Percentiles rank a stretch among this genome's conserved stretches.
Evolutionary conservation across 2,888 invertebrate genomes (phyloP).

Genomic region (Drosophila buzzatii): DNA sequence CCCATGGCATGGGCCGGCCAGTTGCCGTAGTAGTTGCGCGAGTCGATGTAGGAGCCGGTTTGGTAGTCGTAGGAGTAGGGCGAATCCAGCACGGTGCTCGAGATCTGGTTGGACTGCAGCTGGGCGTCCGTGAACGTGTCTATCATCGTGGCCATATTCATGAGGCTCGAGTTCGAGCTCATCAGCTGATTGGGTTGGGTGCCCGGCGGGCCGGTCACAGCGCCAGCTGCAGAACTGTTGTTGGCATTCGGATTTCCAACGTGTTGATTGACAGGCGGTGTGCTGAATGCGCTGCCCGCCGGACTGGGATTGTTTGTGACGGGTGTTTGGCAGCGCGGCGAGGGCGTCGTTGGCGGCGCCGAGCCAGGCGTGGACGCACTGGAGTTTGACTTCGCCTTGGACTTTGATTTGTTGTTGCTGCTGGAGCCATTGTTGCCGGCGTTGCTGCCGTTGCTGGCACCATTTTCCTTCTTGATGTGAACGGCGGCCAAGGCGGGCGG

Average conservation of each 20-base stretch:
- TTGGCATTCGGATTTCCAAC: conserved; percentile 55
- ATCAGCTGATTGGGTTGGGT: conserved; percentile 84
- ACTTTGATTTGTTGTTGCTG: conserved; percentile 73
- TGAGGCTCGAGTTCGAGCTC: conserved; percentile 86
- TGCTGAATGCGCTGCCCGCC: conserved; percentile 85
- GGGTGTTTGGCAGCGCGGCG: conserved; percentile 84
- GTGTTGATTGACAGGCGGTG: conserved; percentile 84
- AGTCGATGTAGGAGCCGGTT: conserved; percentile 87
- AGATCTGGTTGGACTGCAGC: conserved; percentile 93
- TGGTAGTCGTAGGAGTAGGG: conserved; percentile 89
- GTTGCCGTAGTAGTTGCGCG: conserved; percentile 88
- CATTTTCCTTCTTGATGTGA: conserved; percentile 68
- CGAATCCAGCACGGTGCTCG: conserved; percentile 92
- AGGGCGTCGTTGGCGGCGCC: conserved; percentile 84
- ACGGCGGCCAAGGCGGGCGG: conserved; percentile 56
- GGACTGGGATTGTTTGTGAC: conserved; percentile 87
- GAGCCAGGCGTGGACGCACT: conserved; percentile 77
- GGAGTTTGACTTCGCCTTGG: conserved; percentile 80
- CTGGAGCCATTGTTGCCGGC: conserved; percentile 32
- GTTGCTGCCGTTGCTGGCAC: conserved; percentile 53
- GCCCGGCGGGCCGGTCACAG: conserved; percentile 56
- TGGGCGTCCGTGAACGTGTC: conserved; percentile 92
- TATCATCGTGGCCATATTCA: conserved; percentile 92
- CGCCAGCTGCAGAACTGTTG: conserved; percentile 24
- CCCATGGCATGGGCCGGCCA: conserved; percentile 87